Base-by-base conservation (phyloP, 2,113 vertebrate species). In the Rhegmatorhina hoffmannsi region DNA sequence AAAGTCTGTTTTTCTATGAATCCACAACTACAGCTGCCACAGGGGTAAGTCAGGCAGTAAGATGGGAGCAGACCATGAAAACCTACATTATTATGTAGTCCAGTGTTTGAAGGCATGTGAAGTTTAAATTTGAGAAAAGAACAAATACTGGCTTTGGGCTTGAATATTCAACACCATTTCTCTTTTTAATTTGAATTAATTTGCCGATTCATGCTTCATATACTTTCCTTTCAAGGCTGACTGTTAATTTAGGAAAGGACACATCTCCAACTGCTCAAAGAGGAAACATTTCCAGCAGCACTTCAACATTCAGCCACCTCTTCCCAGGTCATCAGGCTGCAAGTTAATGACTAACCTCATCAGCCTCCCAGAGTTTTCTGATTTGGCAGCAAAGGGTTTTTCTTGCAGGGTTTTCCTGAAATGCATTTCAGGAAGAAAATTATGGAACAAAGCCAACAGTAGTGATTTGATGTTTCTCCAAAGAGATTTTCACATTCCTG, bases 171-270 rank as follows among this genome's bases (percentile, higher is more conserved):
- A 46, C 28, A 46, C 34, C 19, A 13, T 62, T 84, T 85, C 20
- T 69, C 84, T 76, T 85, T 84, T 82, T 85, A 92, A 92, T 91
- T 76, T 76, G 40, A 82, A 94, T 91, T 94, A 73, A 94, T 97
- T 83, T 58, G 46, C 91, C 87, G 74, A 66, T 62, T 46, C 70
- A 76, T 69, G 70, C 67, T 87, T 95, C 94, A 83, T 92, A 56
- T 66, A 62, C 80, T 83, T 94, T 92, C 58, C 46, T 89, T 79
- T 89, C 87, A 92, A 96, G 87, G 70, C 66, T 92, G 74, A 79
- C 92, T 89, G 64, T 79, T 94, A 87, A 78, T 89, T 91, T 83
- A 85, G 52, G 17, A 87, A 92, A 91, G 87, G 91, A 96, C 81
- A 87, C 23, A 46, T 31, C 78, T 68, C 58, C 53, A 43, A 8